A percentile compares a stretch with the other conserved stretches of the same genome.
These are phyloP conservation scores for Neomorphus geoffroyi DNA, from an alignment of 2,797 vertebrate genomes.

Conservation along the genomic window DNA sequence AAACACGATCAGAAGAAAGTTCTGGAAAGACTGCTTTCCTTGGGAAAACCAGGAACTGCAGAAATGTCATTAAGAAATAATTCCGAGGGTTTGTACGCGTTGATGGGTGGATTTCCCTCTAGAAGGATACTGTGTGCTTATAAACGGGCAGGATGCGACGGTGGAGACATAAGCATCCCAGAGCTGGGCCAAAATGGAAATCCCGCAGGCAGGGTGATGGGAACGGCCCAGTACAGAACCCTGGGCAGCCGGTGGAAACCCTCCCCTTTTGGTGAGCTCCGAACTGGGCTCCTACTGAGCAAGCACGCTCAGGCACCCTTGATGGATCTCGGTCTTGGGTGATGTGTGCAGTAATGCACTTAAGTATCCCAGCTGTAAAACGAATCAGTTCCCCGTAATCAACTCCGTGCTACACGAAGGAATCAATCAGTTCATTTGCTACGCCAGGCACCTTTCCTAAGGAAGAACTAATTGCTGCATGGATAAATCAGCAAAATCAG, in stretches of 20 bases:
- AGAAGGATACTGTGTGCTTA: background rate
- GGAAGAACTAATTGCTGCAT: background rate
- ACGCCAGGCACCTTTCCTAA: background rate
- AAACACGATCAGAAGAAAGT: background rate
- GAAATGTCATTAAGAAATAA: background rate
- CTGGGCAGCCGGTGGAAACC: background rate
- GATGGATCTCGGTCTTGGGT: background rate
- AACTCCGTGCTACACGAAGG: background rate
- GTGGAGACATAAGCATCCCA: background rate
- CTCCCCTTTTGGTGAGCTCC: background rate
- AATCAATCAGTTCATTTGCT: background rate
- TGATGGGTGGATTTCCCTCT: background rate
- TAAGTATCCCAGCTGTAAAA: background rate
- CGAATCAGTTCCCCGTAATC: background rate
- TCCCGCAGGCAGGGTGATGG: background rate
- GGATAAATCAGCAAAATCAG: background rate
- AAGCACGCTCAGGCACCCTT: background rate
- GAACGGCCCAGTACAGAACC: background rate
- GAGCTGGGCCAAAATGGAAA: background rate
- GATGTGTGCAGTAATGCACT: background rate
- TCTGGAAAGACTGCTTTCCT: background rate
- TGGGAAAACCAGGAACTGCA: background rate
- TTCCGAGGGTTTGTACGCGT: background rate
- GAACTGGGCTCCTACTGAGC: background rate
- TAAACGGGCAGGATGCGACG: background rate